Evolutionary conservation across 2,888 invertebrate species (phyloP), one percentile per base, ranked within the genome.

Genomic region (Lumbricus terrestris): DNA sequence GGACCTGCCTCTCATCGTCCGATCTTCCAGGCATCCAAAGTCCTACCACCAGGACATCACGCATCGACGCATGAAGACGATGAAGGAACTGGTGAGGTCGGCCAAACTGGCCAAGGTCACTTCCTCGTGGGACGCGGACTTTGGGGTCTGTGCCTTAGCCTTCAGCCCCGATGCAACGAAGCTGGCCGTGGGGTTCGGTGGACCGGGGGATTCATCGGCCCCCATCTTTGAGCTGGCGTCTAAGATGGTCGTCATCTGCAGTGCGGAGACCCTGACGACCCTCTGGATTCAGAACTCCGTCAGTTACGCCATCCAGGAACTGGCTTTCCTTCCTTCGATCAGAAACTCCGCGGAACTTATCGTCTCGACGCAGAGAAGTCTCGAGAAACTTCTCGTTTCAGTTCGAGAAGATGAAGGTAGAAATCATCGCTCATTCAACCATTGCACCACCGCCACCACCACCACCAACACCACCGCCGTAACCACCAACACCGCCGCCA

Each of bases 141-240:
- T 83, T 35, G 92, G 92, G 5, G 82, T 92, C 33, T 38, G 92
- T n/a, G 88, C 91, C 35, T 34, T 91, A n/a, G 90, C 89, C 34
- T 92, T 90, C 89, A 54, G 91, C 1, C 89, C 91, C 5, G 91
- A 91, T n/a, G 88, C 90, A 20, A 37, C 42, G 35, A 89, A 89
- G 90, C 35, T 92, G 16, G 91, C 91, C 11, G 92, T 92, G 4
- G 92, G 91, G 23, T 90, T 92, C 37, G 92, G 92, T 1, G 54
- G 89, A 11, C 92, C 92, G 11, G 90, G 85, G 29, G 90, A 91
- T 38, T 89, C 89, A 35, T 35, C 34, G 11, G 16, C 85, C 8
- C 20, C 85, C 11, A 83, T 38, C 2, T 54, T 40, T 15, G n/a
- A 35, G 15, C 23, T 20, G 83, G 90, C 90, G 29, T 40, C 33